Base-by-base conservation (phyloP, 2,113 vertebrate genomes). In the Sakesphorus luctuosus region DNA sequence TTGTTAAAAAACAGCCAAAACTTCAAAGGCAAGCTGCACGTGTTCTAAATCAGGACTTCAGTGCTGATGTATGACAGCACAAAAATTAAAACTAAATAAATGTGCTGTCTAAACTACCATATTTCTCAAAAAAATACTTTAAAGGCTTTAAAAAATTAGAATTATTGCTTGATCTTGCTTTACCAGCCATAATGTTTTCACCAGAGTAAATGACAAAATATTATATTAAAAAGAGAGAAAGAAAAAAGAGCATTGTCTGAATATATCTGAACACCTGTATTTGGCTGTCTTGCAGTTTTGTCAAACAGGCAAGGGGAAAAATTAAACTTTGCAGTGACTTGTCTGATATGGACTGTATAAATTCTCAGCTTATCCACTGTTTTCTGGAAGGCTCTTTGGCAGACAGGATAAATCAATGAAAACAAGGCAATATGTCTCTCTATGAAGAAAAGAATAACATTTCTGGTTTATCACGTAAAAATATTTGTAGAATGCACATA, bases 41-140 rank as follows among this genome's bases (percentile, higher is more conserved):
- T 98, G 98, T 98, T 98, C 97, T 88, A n/a, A 98, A 98, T 98
- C 98, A 98, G 95, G 94, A 96, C 95, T 97, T 97, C 97, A 97
- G 97, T 95, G 93, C 96, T 97, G 97, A 98, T 97, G 97, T 97
- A 97, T 98, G 98, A 97, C 98, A 98, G 98, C 97, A 96, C 89
- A 97, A 98, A 97, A 98, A 98, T 98, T 98, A 98, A 97, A 98
- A 97, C 90, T 83, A 97, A 98, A 98, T 98, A 98, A 98, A 98
- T 98, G 97, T 98, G 94, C 97, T 98, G 96, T 97, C 98, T 97
- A 95, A 98, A 94, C 90, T 96, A 93, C 96, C 91, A 95, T 97
- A 96, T 97, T 97, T 94, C 74, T 83, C 81, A 90, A 98, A 97
- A 97, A 97, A 89, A 90, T 58, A 35, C 92, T 97, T 97, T 92